These are phyloP conservation scores for Neosilurus mollespiculum DNA, from an alignment of 2,797 vertebrate species.

Conservation along the genomic window DNA sequence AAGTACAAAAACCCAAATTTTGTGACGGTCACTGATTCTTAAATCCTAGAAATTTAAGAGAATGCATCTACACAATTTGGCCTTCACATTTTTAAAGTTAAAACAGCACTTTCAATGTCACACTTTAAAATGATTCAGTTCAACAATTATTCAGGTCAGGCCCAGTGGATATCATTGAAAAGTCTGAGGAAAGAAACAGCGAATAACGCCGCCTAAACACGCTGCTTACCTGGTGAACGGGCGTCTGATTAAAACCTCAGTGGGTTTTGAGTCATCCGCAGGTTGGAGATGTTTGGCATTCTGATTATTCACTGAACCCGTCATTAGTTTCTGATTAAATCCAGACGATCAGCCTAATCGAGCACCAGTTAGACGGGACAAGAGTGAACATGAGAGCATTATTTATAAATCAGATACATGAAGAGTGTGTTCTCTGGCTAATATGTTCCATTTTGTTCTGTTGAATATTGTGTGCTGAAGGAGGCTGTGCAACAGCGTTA, in stretches of 20 bases:
- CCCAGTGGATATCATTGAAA: too few species aligned
- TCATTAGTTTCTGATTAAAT: not conserved
- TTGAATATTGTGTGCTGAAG: not conserved
- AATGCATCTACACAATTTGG: too few species aligned
- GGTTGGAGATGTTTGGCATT: not conserved
- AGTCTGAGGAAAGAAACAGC: too few species aligned
- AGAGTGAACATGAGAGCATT: not conserved
- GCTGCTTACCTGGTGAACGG: not conserved
- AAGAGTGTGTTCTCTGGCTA: slow-evolving; percentile 18
- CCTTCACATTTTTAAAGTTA: too few species aligned
- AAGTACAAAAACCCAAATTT: too few species aligned
- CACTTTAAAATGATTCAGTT: too few species aligned
- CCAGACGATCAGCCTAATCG: slow-evolving; percentile 1
- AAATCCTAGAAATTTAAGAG: too few species aligned
- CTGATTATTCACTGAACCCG: not conserved
- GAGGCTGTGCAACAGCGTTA: slow-evolving; percentile 4
- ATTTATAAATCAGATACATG: slow-evolving; percentile 4
- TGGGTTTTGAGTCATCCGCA: not conserved
- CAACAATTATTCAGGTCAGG: too few species aligned
- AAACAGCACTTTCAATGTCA: too few species aligned
- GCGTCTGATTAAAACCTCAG: not conserved
- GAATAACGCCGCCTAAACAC: not conserved
- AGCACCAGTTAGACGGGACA: not conserved
- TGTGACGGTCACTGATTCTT: too few species aligned
- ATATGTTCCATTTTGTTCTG: slow-evolving; percentile 2